phyloP scores from a whole-genome alignment of 1,140 invertebrate species.

The Mizuhopecten yessoensis region DNA sequence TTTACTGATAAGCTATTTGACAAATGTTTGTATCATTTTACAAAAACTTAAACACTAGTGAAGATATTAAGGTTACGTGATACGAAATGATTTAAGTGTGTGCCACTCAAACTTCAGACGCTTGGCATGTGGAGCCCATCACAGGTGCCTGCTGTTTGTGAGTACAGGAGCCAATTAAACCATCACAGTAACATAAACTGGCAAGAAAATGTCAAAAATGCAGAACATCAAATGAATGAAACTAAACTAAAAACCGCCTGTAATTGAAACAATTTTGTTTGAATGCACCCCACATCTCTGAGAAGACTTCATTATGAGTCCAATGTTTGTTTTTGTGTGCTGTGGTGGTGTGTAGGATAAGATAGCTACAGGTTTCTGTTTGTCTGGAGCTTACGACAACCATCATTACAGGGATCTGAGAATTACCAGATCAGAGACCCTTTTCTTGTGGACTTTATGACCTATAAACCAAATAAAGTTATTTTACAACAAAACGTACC shows the following conservation, averaged over 20 bases:
- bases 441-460: no score
- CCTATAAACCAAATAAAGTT: no score
- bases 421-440: no score
- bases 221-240: slow-evolving; percentile 17
- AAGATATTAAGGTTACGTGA: background rate
- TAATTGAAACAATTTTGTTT: slow-evolving; percentile 30
- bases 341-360: background rate
- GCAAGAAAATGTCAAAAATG: slow-evolving; percentile 34
- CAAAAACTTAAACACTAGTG: background rate
- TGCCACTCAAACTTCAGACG: background rate
- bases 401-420: no score
- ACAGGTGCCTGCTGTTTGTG: background rate
- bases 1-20: background rate
- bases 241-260: background rate
- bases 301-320: background rate
- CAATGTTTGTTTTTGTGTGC: background rate
- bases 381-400: no score
- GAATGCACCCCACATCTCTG: background rate
- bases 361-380: no score
- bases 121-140: background rate
- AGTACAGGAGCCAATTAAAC: background rate
- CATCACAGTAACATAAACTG: background rate
- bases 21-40: slow-evolving; percentile 22
- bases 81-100: background rate
- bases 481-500: no score